Conservation (phyloP, 2,797 vertebrate species). For the Lithobates sylvaticus region DNA sequence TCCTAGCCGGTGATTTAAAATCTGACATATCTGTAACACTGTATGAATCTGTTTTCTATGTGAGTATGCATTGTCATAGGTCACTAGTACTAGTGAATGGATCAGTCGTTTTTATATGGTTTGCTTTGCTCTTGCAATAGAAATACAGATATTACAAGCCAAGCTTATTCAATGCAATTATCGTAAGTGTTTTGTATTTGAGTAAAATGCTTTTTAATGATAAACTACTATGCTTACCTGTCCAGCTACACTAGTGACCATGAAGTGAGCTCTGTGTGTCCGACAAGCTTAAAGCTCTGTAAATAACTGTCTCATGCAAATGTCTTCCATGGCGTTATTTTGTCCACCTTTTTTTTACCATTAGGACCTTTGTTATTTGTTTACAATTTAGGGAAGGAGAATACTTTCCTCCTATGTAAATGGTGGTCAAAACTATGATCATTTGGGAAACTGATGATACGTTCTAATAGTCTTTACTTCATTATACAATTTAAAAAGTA, state of each 20-base stretch:
- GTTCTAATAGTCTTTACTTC: too few relatives aligned
- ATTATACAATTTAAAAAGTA: too few relatives aligned
- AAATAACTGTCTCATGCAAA: background rate
- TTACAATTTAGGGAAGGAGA: too few relatives aligned
- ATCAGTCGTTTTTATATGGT: too few relatives aligned
- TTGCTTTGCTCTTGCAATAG: background rate
- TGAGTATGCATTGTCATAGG: constrained; percentile 64
- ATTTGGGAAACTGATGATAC: too few relatives aligned
- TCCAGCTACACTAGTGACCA: background rate
- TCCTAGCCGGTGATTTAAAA: constrained; percentile 75
- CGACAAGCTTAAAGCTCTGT: background rate
- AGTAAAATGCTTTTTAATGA: background rate
- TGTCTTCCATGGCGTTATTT: background rate
- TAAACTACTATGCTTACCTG: background rate
- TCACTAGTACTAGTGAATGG: background rate
- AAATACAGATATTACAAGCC: background rate
- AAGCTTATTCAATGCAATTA: background rate
- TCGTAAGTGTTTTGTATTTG: background rate
- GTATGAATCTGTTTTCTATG: constrained; percentile 85
- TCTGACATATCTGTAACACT: constrained; percentile 75
- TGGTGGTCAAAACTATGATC: too few relatives aligned
- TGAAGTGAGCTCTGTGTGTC: background rate
- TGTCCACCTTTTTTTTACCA: too few relatives aligned
- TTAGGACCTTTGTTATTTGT: too few relatives aligned
- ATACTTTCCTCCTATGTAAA: too few relatives aligned